A percentile compares a stretch with the other conserved stretches of the same genome.
Conservation (phyloP, 1,140 invertebrate genomes). For the Tetramorium alpestre region DNA sequence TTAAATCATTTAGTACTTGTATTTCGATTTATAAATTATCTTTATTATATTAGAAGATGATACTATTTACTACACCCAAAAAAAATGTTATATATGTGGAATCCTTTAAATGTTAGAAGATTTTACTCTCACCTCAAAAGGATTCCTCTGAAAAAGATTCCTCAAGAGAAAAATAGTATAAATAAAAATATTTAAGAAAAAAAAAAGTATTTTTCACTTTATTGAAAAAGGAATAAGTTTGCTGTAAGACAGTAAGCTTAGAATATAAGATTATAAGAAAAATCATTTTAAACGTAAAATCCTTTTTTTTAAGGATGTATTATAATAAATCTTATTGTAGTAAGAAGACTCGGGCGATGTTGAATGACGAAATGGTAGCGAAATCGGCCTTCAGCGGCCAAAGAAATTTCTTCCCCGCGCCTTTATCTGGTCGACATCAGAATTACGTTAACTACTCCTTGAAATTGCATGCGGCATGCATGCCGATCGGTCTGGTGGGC, state of each 20-base stretch:
- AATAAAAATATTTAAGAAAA: too few relatives aligned
- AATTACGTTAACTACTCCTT: slow-evolving; percentile 47
- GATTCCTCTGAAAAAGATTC: too few relatives aligned
- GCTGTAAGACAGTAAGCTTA: too few relatives aligned
- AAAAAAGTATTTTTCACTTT: too few relatives aligned
- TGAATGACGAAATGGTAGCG: not conserved
- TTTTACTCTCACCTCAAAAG: too few relatives aligned
- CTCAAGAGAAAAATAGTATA: too few relatives aligned
- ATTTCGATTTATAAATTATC: not conserved
- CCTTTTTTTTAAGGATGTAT: not conserved
- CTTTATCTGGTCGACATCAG: slow-evolving; percentile 36
- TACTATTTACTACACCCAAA: too few relatives aligned
- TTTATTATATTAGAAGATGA: too few relatives aligned
- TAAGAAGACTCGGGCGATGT: not conserved
- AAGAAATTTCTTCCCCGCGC: slow-evolving; percentile 16
- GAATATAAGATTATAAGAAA: too few relatives aligned
- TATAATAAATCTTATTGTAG: not conserved
- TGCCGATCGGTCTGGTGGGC: slow-evolving; percentile 32
- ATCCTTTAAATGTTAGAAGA: not conserved
- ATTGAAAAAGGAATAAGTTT: too few relatives aligned
- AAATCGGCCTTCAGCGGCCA: not conserved
- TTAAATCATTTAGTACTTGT: not conserved
- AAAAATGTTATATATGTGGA: too few relatives aligned
- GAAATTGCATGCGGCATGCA: slow-evolving; percentile 33
- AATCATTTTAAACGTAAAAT: too few relatives aligned